A percentile compares a stretch with the other conserved stretches of the same genome.
Evolutionary conservation across 2,797 vertebrate genomes (phyloP).

Genomic region (Echiichthys vipera): DNA sequence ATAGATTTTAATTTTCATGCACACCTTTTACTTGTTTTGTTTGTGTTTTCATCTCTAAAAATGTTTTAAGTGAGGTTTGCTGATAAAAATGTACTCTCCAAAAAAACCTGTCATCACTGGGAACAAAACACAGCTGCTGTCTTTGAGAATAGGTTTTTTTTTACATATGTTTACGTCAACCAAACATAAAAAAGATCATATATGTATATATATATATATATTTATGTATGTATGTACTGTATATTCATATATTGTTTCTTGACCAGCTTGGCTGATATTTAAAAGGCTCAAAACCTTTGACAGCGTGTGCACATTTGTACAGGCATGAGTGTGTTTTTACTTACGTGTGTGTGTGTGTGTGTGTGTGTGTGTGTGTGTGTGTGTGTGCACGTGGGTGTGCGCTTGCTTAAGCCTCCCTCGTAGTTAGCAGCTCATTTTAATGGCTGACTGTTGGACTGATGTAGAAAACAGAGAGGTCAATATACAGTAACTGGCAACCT

Average conservation of each 20-base stretch:
- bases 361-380: neutral
- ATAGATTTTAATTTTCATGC: neutral
- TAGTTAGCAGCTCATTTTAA: constrained; percentile 59
- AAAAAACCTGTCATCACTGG: too few relatives aligned
- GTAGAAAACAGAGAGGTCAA: constrained; percentile 63
- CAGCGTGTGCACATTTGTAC: neutral
- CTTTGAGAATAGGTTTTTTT: neutral
- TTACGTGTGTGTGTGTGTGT: too few relatives aligned
- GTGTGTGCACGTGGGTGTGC: neutral
- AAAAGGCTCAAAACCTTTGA: neutral
- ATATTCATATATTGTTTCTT: too few relatives aligned
- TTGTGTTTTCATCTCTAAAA: neutral
- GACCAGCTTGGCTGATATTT: constrained; percentile 2
- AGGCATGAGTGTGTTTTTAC: neutral
- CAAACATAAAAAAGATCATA: too few relatives aligned
- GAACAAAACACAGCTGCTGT: neutral
- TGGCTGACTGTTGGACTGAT: constrained; percentile 46
- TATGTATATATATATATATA: too few relatives aligned
- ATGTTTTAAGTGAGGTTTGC: neutral
- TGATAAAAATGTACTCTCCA: neutral
- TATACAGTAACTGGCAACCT: constrained; percentile 55
- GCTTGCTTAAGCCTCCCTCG: constrained; percentile 3
- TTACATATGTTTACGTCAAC: too few relatives aligned
- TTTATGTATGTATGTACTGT: too few relatives aligned
- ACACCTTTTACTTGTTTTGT: neutral